A percentile compares a stretch with the other conserved stretches of the same genome.
phyloP scores from a whole-genome alignment of 2,888 invertebrate genomes.

The Hetaerina titia region DNA sequence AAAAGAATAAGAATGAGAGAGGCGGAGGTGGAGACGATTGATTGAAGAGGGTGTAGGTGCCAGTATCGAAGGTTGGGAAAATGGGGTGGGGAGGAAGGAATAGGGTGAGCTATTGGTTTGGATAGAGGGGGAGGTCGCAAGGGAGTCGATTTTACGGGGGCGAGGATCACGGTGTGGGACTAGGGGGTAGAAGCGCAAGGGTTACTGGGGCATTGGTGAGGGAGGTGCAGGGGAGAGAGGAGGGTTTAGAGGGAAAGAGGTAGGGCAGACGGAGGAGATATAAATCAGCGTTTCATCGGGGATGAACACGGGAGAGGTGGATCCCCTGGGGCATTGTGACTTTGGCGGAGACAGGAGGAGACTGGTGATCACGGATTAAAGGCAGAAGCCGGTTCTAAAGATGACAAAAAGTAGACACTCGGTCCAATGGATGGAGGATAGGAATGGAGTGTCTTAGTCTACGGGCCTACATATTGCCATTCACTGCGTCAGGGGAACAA shows the following conservation, averaged over 20 bases:
- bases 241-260: neutral
- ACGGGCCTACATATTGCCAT: neutral
- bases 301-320: constrained; percentile 63
- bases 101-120: neutral
- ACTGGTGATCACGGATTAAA: constrained; percentile 46
- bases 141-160: too few relatives aligned
- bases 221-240: neutral
- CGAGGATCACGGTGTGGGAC: neutral
- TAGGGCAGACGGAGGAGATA: neutral
- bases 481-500: too few relatives aligned
- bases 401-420: neutral
- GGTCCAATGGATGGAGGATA: neutral
- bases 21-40: neutral
- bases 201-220: neutral
- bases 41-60: neutral
- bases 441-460: neutral
- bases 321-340: constrained; percentile 24
- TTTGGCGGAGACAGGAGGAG: neutral
- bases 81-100: neutral
- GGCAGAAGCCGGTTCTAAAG: neutral
- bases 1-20: neutral
- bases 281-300: constrained; percentile 44
- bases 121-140: neutral
- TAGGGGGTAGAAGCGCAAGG: neutral
- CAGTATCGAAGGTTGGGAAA: neutral